Conservation (phyloP, 2,797 vertebrate species). For the Spheniscus humboldti region DNA sequence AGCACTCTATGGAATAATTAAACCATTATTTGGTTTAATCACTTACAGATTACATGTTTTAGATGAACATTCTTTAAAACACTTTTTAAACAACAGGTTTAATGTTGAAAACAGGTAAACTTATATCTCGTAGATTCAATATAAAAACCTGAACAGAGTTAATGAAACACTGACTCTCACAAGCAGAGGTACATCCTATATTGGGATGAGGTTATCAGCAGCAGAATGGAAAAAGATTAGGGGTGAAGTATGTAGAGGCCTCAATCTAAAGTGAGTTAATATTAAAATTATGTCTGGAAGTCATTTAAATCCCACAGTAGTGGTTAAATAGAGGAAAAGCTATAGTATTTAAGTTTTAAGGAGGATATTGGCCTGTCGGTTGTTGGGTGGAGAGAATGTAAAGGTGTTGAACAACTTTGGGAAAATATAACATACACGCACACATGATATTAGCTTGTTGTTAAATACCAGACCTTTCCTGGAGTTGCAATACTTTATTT, state of each 20-base stretch:
- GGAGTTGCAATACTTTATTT: not conserved
- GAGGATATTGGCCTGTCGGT: not conserved
- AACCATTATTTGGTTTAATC: not conserved
- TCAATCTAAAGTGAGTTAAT: slow-evolving; percentile 22
- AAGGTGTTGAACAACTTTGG: slow-evolving; percentile 26
- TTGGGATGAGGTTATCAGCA: slow-evolving; percentile 47
- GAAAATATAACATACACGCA: not conserved
- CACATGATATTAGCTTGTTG: not conserved
- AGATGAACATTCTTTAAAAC: not conserved
- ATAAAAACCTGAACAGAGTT: slow-evolving; percentile 2
- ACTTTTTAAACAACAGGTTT: not conserved
- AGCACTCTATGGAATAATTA: not conserved
- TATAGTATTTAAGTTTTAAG: not conserved
- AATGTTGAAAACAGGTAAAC: not conserved
- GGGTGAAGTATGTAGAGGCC: not conserved
- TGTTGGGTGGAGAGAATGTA: not conserved
- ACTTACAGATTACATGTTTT: not conserved
- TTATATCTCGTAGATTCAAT: not conserved
- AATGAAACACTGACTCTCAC: slow-evolving; percentile 25
- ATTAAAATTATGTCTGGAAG: slow-evolving; percentile 46
- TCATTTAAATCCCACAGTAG: slow-evolving; percentile 47
- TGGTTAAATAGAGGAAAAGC: slow-evolving; percentile 46
- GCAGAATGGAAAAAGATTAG: slow-evolving; percentile 37
- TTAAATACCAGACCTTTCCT: slow-evolving; percentile 11
- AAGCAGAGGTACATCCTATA: not conserved